Evolutionary conservation across 2,888 invertebrate species (phyloP).

Genomic region (Herminia tarsipennalis): DNA sequence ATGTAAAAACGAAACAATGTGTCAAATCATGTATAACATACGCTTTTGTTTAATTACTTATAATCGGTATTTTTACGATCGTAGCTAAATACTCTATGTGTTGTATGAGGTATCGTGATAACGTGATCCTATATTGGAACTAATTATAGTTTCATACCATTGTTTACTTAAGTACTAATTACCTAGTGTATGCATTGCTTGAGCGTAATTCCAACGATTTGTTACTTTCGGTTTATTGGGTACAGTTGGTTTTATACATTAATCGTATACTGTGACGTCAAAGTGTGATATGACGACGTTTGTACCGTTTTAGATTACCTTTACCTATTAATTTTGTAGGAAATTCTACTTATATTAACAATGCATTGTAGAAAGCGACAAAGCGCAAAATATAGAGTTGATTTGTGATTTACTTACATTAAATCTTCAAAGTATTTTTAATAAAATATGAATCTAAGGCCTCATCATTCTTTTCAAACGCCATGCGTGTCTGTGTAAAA

Average conservation of each 20-base stretch:
- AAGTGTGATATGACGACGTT: neutral
- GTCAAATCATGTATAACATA: constrained; percentile 4
- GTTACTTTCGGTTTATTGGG: neutral
- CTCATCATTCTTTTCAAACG: no score
- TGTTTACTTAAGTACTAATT: constrained; percentile 25
- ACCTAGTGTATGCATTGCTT: neutral
- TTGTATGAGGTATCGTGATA: neutral
- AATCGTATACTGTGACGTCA: neutral
- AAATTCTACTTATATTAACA: no score
- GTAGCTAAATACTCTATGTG: constrained; percentile 1
- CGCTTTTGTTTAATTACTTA: constrained; percentile 4
- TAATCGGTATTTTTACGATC: constrained; percentile 6
- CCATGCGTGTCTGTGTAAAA: no score
- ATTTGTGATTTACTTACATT: no score
- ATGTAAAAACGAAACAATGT: constrained; percentile 5
- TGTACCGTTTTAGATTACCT: no score
- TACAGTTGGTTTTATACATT: constrained; percentile 1
- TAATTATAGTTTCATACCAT: constrained; percentile 29
- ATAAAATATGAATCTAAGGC: no score
- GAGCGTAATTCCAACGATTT: constrained; percentile 2
- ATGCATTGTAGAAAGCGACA: no score
- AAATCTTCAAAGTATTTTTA: no score
- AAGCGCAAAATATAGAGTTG: no score
- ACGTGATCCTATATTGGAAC: constrained; percentile 23
- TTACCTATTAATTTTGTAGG: no score